phyloP scores from a whole-genome alignment of 2,888 invertebrate species.

The Linnaemya vulpina region DNA sequence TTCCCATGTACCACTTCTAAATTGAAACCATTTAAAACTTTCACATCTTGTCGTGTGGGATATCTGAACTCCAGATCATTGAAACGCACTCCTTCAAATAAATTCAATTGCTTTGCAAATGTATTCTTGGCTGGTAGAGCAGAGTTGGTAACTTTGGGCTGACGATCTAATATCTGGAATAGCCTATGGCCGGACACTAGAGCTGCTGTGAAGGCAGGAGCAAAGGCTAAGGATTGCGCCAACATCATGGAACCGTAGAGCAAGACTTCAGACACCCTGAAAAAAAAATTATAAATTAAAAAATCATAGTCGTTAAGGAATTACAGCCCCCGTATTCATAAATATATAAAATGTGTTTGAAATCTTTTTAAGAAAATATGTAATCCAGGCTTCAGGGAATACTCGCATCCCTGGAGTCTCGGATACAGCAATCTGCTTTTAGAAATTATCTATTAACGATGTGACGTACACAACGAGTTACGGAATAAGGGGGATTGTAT shows the following conservation, averaged over 20 bases:
- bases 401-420: too few relatives aligned
- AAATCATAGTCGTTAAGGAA: too few relatives aligned
- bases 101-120: constrained; percentile 79
- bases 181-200: constrained; percentile 88
- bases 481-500: not conserved
- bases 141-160: constrained; percentile 85
- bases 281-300: too few relatives aligned
- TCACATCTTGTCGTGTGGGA: constrained; percentile 90
- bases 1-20: constrained; percentile 87
- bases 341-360: too few relatives aligned
- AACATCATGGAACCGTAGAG: constrained; percentile 92
- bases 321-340: too few relatives aligned
- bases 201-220: constrained; percentile 90
- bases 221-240: constrained; percentile 90
- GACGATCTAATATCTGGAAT: constrained; percentile 86
- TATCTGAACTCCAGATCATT: constrained; percentile 90
- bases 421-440: too few relatives aligned
- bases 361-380: too few relatives aligned
- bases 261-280: constrained; percentile 89
- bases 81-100: constrained; percentile 84
- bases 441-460: too few relatives aligned
- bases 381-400: too few relatives aligned
- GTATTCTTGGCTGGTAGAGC: constrained; percentile 77
- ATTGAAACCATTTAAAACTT: constrained; percentile 88
- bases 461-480: too few relatives aligned